phyloP scores from a whole-genome alignment of 2,113 vertebrate genomes.

The Cheirogaleus medius region DNA sequence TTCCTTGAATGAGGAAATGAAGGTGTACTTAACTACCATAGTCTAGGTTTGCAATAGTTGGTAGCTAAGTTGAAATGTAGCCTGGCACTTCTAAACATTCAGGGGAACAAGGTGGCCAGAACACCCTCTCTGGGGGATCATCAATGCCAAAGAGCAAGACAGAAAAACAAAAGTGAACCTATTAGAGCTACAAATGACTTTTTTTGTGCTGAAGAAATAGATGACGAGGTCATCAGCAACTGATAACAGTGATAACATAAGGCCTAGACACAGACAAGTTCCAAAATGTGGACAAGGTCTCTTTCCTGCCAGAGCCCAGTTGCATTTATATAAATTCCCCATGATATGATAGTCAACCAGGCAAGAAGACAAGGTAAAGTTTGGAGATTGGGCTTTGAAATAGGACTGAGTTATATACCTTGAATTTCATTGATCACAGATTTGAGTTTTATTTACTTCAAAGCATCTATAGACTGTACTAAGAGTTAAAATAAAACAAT shows the following conservation, averaged over 20 bases:
- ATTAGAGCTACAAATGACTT: background rate
- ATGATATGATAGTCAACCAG: background rate
- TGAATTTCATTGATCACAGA: background rate
- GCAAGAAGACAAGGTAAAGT: background rate
- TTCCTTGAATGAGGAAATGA: background rate
- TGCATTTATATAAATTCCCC: background rate
- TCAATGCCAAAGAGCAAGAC: background rate
- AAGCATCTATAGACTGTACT: background rate
- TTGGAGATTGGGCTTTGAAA: background rate
- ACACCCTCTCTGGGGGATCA: background rate
- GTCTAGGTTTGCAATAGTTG: background rate
- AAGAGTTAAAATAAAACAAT: background rate
- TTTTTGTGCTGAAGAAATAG: background rate
- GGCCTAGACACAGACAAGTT: background rate
- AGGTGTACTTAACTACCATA: background rate
- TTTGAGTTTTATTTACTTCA: background rate
- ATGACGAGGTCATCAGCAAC: background rate
- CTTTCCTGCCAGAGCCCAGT: background rate
- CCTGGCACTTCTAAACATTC: background rate
- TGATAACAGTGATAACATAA: background rate
- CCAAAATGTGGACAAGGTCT: background rate
- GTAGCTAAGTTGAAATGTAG: background rate
- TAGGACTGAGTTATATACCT: background rate
- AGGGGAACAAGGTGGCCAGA: background rate
- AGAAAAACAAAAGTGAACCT: slow-evolving; percentile 3